phyloP scores from a whole-genome alignment of 30 jellyfish, hydroid and myxozoan genomes.

The Pelagia noctiluca region DNA sequence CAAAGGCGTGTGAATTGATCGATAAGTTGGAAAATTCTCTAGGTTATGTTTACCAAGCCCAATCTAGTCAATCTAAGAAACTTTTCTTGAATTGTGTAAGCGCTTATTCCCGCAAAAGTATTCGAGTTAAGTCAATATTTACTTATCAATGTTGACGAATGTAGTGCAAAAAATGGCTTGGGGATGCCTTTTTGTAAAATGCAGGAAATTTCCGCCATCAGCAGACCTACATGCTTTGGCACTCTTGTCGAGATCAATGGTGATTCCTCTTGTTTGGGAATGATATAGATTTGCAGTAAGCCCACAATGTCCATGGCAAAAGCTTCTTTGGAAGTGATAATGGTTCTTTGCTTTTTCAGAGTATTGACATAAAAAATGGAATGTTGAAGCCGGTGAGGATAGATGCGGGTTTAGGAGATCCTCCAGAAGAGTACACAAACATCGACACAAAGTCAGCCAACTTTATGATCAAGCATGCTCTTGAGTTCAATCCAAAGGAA shows the following conservation, averaged over 20 bases:
- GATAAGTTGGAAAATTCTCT: background rate
- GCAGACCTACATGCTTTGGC: background rate
- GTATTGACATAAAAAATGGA: background rate
- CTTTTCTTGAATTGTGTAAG: background rate
- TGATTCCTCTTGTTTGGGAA: slow-evolving; percentile 5
- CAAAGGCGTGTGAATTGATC: background rate
- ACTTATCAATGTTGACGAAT: background rate
- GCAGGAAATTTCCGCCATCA: background rate
- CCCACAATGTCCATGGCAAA: slow-evolving; percentile 5
- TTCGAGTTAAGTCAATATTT: background rate
- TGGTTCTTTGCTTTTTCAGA: no score
- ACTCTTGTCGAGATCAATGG: background rate
- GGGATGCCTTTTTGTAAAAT: background rate
- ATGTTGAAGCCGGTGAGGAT: slow-evolving; percentile 18
- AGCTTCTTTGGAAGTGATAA: no score
- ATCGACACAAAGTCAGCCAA: background rate
- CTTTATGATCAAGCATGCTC: background rate
- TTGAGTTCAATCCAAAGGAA: no score
- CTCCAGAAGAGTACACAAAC: slow-evolving; percentile 1
- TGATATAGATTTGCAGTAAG: background rate
- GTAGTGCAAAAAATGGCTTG: background rate
- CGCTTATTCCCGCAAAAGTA: background rate
- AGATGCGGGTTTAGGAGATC: slow-evolving; percentile 24
- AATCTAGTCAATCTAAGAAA: background rate
- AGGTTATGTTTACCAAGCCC: background rate